Conservation (phyloP, 2,888 invertebrate species). For the Stegana nigrithorax region DNA sequence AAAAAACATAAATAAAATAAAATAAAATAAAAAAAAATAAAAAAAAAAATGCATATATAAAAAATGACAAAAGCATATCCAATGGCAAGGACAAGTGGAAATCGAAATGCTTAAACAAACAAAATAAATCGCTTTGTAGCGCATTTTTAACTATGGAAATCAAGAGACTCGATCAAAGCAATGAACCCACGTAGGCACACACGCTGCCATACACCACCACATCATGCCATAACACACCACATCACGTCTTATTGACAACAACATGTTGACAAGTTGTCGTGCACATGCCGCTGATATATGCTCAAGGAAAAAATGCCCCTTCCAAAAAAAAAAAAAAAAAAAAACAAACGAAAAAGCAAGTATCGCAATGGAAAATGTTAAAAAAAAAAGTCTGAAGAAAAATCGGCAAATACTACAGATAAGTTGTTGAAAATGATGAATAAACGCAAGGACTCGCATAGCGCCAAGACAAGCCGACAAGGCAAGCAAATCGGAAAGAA, state of each 20-base stretch:
- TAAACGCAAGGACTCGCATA: background rate
- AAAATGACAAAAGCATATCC: background rate
- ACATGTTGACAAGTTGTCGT: conserved; percentile 9
- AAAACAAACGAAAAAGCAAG: background rate
- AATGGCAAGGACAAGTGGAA: too few relatives aligned
- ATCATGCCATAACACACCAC: background rate
- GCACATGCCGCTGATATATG: too few relatives aligned
- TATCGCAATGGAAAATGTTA: background rate
- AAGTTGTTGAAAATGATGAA: conserved; percentile 7
- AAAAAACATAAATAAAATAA: conserved; percentile 36
- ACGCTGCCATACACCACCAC: conserved; percentile 8
- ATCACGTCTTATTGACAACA: too few relatives aligned
- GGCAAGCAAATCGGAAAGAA: too few relatives aligned
- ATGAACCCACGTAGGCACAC: conserved; percentile 29
- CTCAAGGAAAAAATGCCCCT: background rate
- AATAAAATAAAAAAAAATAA: conserved; percentile 10
- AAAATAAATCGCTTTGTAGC: conserved; percentile 12
- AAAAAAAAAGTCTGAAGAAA: background rate
- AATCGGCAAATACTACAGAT: background rate
- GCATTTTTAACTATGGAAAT: conserved; percentile 8
- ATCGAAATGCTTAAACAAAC: background rate
- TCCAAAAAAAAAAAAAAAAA: background rate
- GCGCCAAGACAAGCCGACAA: too few relatives aligned
- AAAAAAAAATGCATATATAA: background rate
- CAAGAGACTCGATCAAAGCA: conserved; percentile 23